phyloP scores from a whole-genome alignment of 2,888 invertebrate genomes.

The Ditula angustiorana region DNA sequence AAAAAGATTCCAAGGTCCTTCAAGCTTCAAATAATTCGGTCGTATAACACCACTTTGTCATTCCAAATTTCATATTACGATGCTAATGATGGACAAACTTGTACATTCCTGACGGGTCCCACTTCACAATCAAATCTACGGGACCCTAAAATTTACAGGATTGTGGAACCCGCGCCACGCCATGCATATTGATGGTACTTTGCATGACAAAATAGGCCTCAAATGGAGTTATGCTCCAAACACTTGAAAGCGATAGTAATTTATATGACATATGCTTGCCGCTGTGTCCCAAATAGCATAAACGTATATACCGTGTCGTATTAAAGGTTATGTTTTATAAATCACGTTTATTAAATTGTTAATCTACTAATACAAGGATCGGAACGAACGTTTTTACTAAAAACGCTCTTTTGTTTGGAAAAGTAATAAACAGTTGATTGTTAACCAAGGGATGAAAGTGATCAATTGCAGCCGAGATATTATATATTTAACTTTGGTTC shows the following conservation, averaged over 20 bases:
- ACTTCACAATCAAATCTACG: neutral
- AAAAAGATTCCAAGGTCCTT: neutral
- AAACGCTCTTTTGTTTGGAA: too few relatives aligned
- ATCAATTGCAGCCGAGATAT: too few relatives aligned
- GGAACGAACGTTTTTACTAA: too few relatives aligned
- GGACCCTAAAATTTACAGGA: constrained; percentile 15
- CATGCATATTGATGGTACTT: constrained; percentile 36
- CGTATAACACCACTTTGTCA: neutral
- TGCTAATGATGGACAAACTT: constrained; percentile 7
- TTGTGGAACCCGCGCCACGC: neutral
- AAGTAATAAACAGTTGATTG: too few relatives aligned
- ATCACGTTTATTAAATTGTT: too few relatives aligned
- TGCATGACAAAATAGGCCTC: constrained; percentile 33
- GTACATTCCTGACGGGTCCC: constrained; percentile 16
- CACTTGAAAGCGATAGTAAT: constrained; percentile 4
- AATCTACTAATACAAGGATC: too few relatives aligned
- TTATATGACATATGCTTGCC: neutral
- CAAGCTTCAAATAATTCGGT: neutral
- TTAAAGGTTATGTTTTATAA: too few relatives aligned
- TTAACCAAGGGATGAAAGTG: too few relatives aligned
- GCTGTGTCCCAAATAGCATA: neutral
- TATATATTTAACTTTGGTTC: too few relatives aligned
- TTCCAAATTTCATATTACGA: constrained; percentile 7
- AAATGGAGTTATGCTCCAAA: constrained; percentile 23
- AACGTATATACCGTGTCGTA: too few relatives aligned